Evolutionary conservation across 2,888 invertebrate genomes (phyloP).

Genomic region (Mantis religiosa): DNA sequence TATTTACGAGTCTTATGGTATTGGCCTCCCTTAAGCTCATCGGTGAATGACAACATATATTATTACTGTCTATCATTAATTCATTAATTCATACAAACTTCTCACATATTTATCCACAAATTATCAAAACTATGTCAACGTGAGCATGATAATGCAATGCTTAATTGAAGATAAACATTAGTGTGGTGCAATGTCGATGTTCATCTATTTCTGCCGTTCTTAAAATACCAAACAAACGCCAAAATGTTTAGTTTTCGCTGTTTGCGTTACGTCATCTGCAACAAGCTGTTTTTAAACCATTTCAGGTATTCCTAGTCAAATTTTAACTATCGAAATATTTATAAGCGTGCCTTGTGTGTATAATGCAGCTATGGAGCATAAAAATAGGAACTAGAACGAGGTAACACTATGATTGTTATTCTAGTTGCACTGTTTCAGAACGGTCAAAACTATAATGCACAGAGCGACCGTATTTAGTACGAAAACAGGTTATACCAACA

Average conservation of each 20-base stretch:
- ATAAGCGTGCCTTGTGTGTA: too few relatives aligned
- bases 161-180: not conserved
- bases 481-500: too few relatives aligned
- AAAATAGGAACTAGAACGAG: too few relatives aligned
- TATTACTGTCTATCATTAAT: too few relatives aligned
- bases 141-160: not conserved
- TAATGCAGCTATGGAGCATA: too few relatives aligned
- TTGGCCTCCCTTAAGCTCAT: too few relatives aligned
- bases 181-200: not conserved
- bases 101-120: not conserved
- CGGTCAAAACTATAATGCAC: too few relatives aligned
- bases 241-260: not conserved
- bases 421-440: too few relatives aligned
- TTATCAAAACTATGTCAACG: not conserved
- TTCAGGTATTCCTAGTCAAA: not conserved
- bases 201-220: not conserved
- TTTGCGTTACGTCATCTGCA: not conserved
- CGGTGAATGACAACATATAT: too few relatives aligned
- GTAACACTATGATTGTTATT: too few relatives aligned
- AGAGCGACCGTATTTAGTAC: too few relatives aligned
- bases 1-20: too few relatives aligned
- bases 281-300: not conserved
- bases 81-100: not conserved
- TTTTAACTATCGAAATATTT: not conserved
- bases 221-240: not conserved